Evolutionary conservation across 2,113 vertebrate genomes (phyloP).

Genomic region (Fukomys damarensis): DNA sequence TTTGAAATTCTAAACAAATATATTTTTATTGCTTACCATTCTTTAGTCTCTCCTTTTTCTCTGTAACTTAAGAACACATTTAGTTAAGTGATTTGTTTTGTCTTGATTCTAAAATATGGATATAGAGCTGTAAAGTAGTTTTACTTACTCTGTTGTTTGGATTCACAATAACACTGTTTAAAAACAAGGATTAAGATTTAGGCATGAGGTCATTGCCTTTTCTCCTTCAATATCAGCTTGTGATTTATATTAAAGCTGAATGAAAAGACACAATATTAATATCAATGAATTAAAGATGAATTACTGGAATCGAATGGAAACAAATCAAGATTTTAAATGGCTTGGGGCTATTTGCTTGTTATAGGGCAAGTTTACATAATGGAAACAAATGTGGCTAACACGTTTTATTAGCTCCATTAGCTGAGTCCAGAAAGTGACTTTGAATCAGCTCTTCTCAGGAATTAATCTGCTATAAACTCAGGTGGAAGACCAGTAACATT

Average conservation of each 20-base stretch:
- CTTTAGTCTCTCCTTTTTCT: neutral
- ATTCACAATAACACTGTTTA: neutral
- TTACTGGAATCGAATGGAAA: conserved; percentile 55
- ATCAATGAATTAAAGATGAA: conserved; percentile 35
- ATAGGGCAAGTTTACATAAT: conserved; percentile 34
- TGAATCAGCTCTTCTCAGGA: neutral
- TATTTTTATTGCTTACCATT: neutral
- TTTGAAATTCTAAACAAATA: neutral
- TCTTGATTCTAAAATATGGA: neutral
- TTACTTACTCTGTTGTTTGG: neutral
- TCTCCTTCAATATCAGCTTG: neutral
- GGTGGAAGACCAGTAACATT: neutral
- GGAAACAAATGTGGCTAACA: conserved; percentile 42
- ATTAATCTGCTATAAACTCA: conserved; percentile 38
- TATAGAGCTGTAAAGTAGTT: neutral
- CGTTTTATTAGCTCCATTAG: conserved; percentile 56
- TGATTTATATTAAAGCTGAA: neutral
- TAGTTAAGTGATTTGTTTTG: neutral
- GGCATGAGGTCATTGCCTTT: neutral
- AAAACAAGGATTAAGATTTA: neutral
- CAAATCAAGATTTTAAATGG: conserved; percentile 42
- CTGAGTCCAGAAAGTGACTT: conserved; percentile 29
- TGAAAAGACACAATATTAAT: neutral
- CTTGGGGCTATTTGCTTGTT: conserved; percentile 3
- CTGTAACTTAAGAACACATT: neutral